phyloP scores from a whole-genome alignment of 2,113 vertebrate genomes.

The Lophius piscatorius region DNA sequence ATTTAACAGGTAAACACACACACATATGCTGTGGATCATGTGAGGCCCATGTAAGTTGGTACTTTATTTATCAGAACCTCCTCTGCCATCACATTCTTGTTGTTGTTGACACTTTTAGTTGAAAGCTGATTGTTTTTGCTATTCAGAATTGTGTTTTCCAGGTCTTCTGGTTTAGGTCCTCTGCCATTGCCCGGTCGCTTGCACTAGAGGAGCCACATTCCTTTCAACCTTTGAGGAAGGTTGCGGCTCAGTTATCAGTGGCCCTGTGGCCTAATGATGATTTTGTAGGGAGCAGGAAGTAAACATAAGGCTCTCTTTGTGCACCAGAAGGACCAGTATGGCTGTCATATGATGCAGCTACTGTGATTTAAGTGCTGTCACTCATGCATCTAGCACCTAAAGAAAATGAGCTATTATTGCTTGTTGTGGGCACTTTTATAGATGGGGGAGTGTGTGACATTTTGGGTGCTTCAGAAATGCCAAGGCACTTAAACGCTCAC shows the following conservation, averaged over 20 bases:
- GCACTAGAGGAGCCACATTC: conserved; percentile 32
- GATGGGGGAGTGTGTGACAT: background rate
- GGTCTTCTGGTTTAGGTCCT: background rate
- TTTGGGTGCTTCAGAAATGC: conserved; percentile 4
- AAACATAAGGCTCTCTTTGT: conserved; percentile 11
- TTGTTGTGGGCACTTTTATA: background rate
- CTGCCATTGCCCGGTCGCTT: background rate
- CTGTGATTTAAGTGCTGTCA: too few species aligned
- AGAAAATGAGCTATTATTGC: background rate
- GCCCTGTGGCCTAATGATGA: background rate
- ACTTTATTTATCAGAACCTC: too few species aligned
- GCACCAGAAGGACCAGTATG: background rate
- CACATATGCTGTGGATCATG: too few species aligned
- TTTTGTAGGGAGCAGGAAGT: background rate
- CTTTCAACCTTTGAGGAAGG: conserved; percentile 12
- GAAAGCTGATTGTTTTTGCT: background rate
- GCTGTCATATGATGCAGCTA: background rate
- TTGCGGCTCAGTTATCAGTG: background rate
- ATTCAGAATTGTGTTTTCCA: background rate
- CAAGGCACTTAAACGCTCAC: background rate
- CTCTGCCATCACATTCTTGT: background rate
- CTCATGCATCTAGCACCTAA: too few species aligned
- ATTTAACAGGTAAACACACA: too few species aligned
- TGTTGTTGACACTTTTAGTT: background rate
- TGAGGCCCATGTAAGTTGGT: too few species aligned